These are phyloP conservation scores for Mareca strepera DNA, from an alignment of 2,797 vertebrate species.

Conservation along the genomic window DNA sequence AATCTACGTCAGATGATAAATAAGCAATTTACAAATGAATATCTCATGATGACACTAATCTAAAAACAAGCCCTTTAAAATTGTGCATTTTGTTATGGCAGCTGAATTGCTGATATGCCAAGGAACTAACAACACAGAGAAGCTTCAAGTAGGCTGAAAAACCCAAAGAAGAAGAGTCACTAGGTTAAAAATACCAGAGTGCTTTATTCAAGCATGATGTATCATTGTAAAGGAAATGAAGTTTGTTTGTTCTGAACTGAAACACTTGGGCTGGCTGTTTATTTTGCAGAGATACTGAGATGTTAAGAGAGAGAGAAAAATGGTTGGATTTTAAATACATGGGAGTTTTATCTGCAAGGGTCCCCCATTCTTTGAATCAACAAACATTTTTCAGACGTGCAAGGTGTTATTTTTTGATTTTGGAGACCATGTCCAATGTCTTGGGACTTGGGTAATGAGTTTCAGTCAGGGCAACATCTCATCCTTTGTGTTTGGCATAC, in stretches of 20 bases:
- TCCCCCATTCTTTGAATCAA: neutral
- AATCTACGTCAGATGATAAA: slow-evolving; percentile 36
- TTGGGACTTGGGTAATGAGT: neutral
- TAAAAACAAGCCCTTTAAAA: slow-evolving; percentile 39
- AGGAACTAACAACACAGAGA: slow-evolving; percentile 1
- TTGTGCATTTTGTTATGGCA: slow-evolving; percentile 25
- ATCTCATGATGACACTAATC: slow-evolving; percentile 30
- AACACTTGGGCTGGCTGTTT: neutral
- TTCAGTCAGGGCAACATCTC: neutral
- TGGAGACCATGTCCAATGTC: neutral
- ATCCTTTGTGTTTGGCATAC: neutral
- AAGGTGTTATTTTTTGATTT: neutral
- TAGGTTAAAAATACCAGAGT: slow-evolving; percentile 53
- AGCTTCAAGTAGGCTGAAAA: slow-evolving; percentile 30
- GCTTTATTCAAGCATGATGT: neutral
- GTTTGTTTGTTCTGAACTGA: neutral
- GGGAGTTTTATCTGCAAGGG: accelerated
- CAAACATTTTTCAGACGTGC: neutral
- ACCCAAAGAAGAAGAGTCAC: neutral
- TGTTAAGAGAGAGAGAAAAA: neutral
- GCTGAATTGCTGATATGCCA: slow-evolving; percentile 10
- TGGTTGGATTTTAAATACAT: neutral
- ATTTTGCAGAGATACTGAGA: neutral
- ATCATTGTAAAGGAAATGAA: neutral
- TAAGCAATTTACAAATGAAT: slow-evolving; percentile 33